These are phyloP conservation scores for Amphipyra tragopoginis DNA, from an alignment of 2,888 invertebrate species.

Conservation along the genomic window DNA sequence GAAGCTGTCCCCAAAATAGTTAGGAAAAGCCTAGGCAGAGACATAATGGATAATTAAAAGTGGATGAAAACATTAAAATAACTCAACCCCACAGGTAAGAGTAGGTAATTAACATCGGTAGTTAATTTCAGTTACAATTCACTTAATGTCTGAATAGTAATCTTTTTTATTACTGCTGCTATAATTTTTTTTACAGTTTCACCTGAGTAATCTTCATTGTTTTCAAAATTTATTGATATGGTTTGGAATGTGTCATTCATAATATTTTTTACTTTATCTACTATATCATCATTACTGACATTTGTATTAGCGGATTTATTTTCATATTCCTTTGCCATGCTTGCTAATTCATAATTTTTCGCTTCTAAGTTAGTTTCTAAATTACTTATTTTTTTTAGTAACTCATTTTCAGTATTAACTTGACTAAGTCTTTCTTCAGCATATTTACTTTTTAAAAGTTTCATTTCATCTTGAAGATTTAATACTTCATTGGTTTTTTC, in stretches of 20 bases:
- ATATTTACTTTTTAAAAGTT: slow-evolving; percentile 56
- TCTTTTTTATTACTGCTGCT: slow-evolving; percentile 78
- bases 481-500: slow-evolving; percentile 66
- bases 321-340: slow-evolving; percentile 47
- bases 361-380: slow-evolving; percentile 59
- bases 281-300: slow-evolving; percentile 54
- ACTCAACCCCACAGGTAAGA: not conserved
- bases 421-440: slow-evolving; percentile 30
- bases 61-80: not conserved
- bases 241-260: slow-evolving; percentile 84
- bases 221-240: slow-evolving; percentile 75
- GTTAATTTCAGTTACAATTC: slow-evolving; percentile 33
- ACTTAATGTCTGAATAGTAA: slow-evolving; percentile 74
- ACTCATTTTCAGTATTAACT: slow-evolving; percentile 47
- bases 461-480: slow-evolving; percentile 65
- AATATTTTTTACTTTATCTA: slow-evolving; percentile 73
- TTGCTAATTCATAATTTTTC: slow-evolving; percentile 58
- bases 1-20: too few species aligned
- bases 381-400: slow-evolving; percentile 59
- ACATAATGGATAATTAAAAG: too few species aligned
- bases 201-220: slow-evolving; percentile 71
- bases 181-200: slow-evolving; percentile 74
- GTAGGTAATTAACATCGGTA: too few species aligned
- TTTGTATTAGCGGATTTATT: slow-evolving; percentile 35
- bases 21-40: too few species aligned